Percentiles rank a stretch among this genome's conserved stretches.
Evolutionary conservation across 2,888 invertebrate species (phyloP).

Genomic region (Proisotoma minuta): DNA sequence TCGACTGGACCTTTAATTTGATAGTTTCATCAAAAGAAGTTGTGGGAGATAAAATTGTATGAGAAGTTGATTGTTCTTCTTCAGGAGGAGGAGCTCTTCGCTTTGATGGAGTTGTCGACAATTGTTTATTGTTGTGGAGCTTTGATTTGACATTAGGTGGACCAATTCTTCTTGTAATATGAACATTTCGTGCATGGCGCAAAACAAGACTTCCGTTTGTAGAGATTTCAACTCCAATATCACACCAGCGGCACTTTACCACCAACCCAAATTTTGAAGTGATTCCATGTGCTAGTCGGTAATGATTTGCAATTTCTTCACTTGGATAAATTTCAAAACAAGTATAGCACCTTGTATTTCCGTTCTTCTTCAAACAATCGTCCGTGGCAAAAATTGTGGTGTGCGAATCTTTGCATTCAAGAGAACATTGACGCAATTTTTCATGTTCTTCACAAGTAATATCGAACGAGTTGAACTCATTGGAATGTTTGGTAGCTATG

Average conservation of each 20-base stretch:
- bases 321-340: slow-evolving; percentile 25
- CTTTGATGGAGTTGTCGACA: not conserved
- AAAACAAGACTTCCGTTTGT: slow-evolving; percentile 7
- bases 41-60: not conserved
- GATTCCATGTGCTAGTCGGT: not conserved
- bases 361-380: slow-evolving; percentile 21
- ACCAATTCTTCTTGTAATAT: not conserved
- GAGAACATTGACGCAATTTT: too few species aligned
- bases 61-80: not conserved
- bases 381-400: slow-evolving; percentile 8
- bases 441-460: too few species aligned
- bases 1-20: too few species aligned
- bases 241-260: slow-evolving; percentile 25
- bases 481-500: too few species aligned
- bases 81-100: not conserved
- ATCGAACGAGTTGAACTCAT: too few species aligned
- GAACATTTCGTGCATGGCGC: not conserved
- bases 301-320: slow-evolving; percentile 13
- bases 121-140: not conserved
- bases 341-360: slow-evolving; percentile 17
- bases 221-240: not conserved
- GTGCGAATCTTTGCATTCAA: slow-evolving; percentile 19
- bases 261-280: slow-evolving; percentile 2
- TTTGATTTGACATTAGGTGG: not conserved
- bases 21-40: not conserved